Base-by-base conservation (phyloP, 2,113 vertebrate genomes). In the Plestiodon gilberti region DNA sequence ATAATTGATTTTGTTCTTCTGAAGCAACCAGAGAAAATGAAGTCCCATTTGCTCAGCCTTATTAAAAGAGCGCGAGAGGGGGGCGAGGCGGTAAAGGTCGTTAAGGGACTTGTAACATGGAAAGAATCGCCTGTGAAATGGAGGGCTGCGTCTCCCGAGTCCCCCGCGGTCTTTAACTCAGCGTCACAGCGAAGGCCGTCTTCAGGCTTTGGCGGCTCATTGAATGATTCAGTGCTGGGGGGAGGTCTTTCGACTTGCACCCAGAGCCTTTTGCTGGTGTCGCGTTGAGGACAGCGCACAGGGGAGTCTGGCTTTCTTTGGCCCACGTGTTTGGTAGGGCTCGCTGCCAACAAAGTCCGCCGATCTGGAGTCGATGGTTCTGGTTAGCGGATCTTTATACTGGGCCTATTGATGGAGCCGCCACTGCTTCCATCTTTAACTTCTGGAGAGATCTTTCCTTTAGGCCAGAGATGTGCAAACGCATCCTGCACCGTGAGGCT, bases 81-180 rank as follows among this genome's bases (percentile, higher is more conserved):
- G 92, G 84, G 67, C 22, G 93, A 88, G 91, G 78, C 91, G 89
- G 94, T 95, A 96, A 96, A 95, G 96, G 96, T 95, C 90, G 95
- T 96, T 96, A 93, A 95, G 96, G 96, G 96, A 97, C 94, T 95
- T 94, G 93, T 95, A 96, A 94, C 91, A 59, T 90, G 94, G 95
- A 85, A 92, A 92, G 95, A 92, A 91, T 93, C 52, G 35, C 95
- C 94, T 94, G 76, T 0, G 91, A 96, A 94, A 93, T 93, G 94
- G 94, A 94, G 94, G n/a, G 95, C 95, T 96, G 95, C 93, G 94
- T 96, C 96, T 94, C 92, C 91, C 95, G 93, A 93, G 90, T 97
- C 97, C 96, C n/a, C 97, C 92, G 93, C 92, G 95, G 96, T 96
- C 94, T 97, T 97, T 97, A 97, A 97, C 96, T 97, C 96, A 97